These are phyloP conservation scores for Bucorvus abyssinicus DNA, from an alignment of 2,797 vertebrate genomes.

Conservation along the genomic window DNA sequence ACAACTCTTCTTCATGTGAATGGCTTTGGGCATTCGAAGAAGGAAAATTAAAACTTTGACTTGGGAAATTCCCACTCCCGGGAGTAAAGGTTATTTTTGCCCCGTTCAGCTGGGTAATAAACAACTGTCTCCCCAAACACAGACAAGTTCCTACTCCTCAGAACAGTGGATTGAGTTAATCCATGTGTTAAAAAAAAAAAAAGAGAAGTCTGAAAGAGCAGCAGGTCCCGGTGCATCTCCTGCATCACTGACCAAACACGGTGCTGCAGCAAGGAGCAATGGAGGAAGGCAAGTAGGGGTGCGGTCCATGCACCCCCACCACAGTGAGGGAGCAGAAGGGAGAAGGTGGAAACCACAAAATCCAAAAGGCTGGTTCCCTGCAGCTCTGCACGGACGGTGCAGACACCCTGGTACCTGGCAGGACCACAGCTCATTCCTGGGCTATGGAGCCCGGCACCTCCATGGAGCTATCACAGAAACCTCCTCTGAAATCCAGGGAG, in stretches of 20 bases:
- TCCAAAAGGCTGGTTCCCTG: neutral
- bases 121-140: neutral
- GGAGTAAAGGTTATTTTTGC: neutral
- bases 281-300: neutral
- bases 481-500: neutral
- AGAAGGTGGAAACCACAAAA: neutral
- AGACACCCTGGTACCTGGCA: rapidly evolving
- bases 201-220: neutral
- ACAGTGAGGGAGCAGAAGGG: neutral
- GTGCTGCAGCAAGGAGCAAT: rapidly evolving
- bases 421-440: rapidly evolving
- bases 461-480: rapidly evolving
- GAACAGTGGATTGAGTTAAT: neutral
- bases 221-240: neutral
- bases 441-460: neutral
- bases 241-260: rapidly evolving
- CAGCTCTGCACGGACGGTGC: rapidly evolving
- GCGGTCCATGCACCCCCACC: too few species aligned
- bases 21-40: neutral
- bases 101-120: neutral
- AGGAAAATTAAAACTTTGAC: neutral
- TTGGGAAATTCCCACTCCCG: neutral
- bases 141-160: neutral
- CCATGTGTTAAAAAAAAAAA: neutral
- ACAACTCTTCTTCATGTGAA: neutral